These are phyloP conservation scores for Oreocharis arfaki DNA, from an alignment of 2,113 vertebrate species.

Conservation along the genomic window DNA sequence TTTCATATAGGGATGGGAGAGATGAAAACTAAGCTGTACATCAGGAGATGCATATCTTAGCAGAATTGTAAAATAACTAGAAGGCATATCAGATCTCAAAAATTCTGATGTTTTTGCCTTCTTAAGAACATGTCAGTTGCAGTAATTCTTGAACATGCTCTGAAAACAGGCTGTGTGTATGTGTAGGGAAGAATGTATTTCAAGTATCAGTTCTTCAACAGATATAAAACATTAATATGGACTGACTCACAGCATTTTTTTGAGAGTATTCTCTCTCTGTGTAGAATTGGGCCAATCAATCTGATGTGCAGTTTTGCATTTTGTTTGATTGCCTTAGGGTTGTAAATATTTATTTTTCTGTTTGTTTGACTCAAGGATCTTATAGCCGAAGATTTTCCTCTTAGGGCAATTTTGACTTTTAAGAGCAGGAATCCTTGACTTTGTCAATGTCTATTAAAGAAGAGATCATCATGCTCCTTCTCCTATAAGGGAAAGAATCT, in stretches of 20 bases:
- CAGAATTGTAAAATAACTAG: background rate
- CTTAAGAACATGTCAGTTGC: background rate
- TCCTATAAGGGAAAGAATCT: background rate
- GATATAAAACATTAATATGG: background rate
- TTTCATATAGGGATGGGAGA: background rate
- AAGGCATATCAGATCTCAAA: background rate
- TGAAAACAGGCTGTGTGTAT: rapidly evolving
- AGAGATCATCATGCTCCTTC: background rate
- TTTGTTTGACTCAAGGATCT: constrained; percentile 1
- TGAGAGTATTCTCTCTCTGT: background rate
- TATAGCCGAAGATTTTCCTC: background rate
- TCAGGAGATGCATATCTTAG: background rate
- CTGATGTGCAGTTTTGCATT: constrained; percentile 19
- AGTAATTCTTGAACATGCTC: background rate
- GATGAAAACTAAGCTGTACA: background rate
- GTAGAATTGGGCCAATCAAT: background rate
- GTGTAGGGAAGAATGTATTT: background rate
- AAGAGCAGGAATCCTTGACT: constrained; percentile 1
- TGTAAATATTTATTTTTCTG: constrained; percentile 20
- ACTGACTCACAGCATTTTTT: background rate
- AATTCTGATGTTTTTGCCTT: background rate
- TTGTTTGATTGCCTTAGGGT: background rate
- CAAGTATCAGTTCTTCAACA: background rate
- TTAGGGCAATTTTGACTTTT: constrained; percentile 21
- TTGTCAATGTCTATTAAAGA: constrained; percentile 25